Evolutionary conservation across 2,888 invertebrate genomes (phyloP).

Genomic region (Campoletis raptor): DNA sequence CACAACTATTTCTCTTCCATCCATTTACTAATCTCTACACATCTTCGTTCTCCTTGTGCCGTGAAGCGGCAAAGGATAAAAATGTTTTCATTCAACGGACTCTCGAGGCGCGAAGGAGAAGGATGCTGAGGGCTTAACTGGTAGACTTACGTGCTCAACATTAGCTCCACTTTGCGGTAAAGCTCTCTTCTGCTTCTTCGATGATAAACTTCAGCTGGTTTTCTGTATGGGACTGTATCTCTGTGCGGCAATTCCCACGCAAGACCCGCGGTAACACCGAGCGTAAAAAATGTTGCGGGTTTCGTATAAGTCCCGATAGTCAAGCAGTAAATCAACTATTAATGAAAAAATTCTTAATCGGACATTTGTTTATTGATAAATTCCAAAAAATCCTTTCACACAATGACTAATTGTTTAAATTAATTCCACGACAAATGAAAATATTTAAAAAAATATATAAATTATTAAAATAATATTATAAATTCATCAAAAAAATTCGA

Average conservation of each 20-base stretch:
- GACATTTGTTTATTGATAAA: not conserved
- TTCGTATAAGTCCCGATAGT: slow-evolving; percentile 86
- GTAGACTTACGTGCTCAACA: slow-evolving; percentile 88
- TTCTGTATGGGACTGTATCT: slow-evolving; percentile 83
- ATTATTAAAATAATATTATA: not conserved
- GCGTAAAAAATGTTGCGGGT: slow-evolving; percentile 88
- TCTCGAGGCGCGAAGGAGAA: slow-evolving; percentile 1
- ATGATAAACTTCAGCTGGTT: slow-evolving; percentile 86
- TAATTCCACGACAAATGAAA: not conserved
- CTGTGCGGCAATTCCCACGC: slow-evolving; percentile 91
- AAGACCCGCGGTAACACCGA: slow-evolving; percentile 91
- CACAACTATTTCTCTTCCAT: not conserved
- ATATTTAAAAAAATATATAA: not conserved
- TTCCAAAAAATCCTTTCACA: not conserved
- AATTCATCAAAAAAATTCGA: slow-evolving; percentile 11
- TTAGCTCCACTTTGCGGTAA: slow-evolving; percentile 87
- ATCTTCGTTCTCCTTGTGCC: slow-evolving; percentile 10
- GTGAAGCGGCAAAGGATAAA: slow-evolving; percentile 15
- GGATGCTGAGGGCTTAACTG: slow-evolving; percentile 22
- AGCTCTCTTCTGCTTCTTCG: slow-evolving; percentile 88
- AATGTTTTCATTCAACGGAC: slow-evolving; percentile 20
- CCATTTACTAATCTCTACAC: not conserved
- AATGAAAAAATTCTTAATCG: not conserved
- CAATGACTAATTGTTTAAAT: not conserved
- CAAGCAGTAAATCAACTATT: slow-evolving; percentile 87